A percentile compares a stretch with the other conserved stretches of the same genome.
phyloP scores from a whole-genome alignment of 2,113 vertebrate species.

The Brachyistius frenatus region DNA sequence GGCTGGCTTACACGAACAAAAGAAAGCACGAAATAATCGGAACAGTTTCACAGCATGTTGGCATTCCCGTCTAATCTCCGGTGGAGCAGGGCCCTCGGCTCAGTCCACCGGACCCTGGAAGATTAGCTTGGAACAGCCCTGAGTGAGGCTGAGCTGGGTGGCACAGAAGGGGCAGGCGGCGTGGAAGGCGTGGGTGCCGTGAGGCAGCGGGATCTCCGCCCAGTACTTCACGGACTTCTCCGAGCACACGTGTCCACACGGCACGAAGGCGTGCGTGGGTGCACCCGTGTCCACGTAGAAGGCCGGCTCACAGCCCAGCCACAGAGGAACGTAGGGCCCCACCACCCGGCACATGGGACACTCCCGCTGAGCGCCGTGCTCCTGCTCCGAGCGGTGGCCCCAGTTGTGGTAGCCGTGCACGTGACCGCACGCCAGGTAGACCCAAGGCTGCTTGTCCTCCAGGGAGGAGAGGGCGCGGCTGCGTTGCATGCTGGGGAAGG shows the following conservation, averaged over 20 bases:
- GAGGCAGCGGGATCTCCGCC: conserved; percentile 95
- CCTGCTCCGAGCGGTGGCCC: conserved; percentile 94
- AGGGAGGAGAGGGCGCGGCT: conserved; percentile 95
- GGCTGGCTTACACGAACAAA: conserved; percentile 62
- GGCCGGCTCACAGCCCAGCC: conserved; percentile 95
- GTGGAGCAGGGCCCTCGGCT: conserved; percentile 58
- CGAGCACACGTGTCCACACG: conserved; percentile 97
- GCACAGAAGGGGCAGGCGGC: conserved; percentile 98
- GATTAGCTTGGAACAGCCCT: conserved; percentile 95
- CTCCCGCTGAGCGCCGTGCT: conserved; percentile 90
- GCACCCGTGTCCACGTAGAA: conserved; percentile 97
- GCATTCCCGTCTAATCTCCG: conserved; percentile 34
- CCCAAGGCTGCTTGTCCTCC: conserved; percentile 98
- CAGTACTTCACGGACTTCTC: conserved; percentile 98
- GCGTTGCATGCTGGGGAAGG: conserved; percentile 96
- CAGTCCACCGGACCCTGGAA: conserved; percentile 98
- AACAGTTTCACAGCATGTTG: conserved; percentile 79
- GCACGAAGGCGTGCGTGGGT: conserved; percentile 94
- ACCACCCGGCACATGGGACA: conserved; percentile 97
- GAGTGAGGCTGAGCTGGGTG: conserved; percentile 90
- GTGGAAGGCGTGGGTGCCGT: conserved; percentile 98
- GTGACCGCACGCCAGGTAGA: conserved; percentile 95
- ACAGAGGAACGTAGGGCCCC: conserved; percentile 96
- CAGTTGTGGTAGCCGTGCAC: conserved; percentile 98
- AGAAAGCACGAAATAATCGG: conserved; percentile 67